Evolutionary conservation across 1,140 invertebrate genomes (phyloP), one percentile per base, ranked within the genome.

Genomic region (Halesus radiatus): DNA sequence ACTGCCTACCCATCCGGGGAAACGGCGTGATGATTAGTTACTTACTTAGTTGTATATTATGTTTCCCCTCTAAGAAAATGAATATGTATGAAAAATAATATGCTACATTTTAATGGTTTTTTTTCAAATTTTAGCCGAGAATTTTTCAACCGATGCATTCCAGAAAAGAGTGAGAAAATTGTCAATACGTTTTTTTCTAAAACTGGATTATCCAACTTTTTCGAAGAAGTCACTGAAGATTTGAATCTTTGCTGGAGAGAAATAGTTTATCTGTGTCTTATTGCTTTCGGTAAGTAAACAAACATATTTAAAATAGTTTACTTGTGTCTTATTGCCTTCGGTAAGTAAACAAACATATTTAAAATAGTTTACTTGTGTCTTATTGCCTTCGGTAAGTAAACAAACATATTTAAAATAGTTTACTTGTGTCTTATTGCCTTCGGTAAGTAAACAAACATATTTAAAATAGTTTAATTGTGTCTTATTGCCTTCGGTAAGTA

Each of bases 141-240:
- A 78, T 90, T 92, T 81, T 84, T 92, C 20, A 91, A 92, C 75
- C 87, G 92, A 60, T 93, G 92, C 81, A 83, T 92, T 23, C 88
- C 89, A n/a, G 88, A 89, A 73, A 85, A 87, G 52, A 84, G 85
- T 22, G 75, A 84, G n/a, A 87, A 87, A 8, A 84, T 87, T 5
- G 83, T 87, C 1, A 89, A 88, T 76, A 88, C 86, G 2, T 78
- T 92, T 20, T 86, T 91, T 70, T 90, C 87, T 26, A 88, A 88
- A 70, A 88, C 90, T 80, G 91, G 91, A 72, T 74, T 93, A 20
- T 85, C 87, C 52, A 89, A 90, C 81, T 92, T 92, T 80, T 92
- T 92, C 79, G 84, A 93, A 91, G 93, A 94, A 88, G 90, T 90
- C 54, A 86, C 90, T 64, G 89, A 91, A 85, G 94, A 95, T 86